Percentiles rank a stretch among this genome's conserved stretches.
phyloP scores from a whole-genome alignment of 1,140 invertebrate genomes.

The Zaprionus tsacasi region DNA sequence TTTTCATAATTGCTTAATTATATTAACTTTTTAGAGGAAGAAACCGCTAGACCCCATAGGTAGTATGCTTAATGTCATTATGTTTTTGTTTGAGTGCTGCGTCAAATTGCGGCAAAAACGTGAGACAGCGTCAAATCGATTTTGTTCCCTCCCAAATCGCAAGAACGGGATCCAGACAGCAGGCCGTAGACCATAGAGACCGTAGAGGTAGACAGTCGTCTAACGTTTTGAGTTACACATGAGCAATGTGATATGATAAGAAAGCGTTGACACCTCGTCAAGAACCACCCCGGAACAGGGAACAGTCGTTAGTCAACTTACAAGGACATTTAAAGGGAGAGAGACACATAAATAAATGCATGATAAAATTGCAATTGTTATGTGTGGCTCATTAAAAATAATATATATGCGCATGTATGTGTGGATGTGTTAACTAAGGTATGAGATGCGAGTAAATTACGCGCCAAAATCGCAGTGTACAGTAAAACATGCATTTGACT shows the following conservation, averaged over 20 bases:
- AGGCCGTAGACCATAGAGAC: slow-evolving; percentile 20
- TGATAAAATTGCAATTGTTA: neutral
- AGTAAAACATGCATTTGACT: slow-evolving; percentile 24
- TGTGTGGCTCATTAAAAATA: neutral
- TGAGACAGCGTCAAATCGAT: slow-evolving; percentile 61
- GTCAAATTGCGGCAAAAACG: slow-evolving; percentile 8
- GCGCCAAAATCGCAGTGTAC: slow-evolving; percentile 42
- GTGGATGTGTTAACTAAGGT: slow-evolving; percentile 12
- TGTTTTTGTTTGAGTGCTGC: neutral
- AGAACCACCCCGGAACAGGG: slow-evolving; percentile 40
- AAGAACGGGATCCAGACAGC: slow-evolving; percentile 30
- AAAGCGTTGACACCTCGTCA: slow-evolving; percentile 40
- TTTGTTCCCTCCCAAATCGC: slow-evolving; percentile 60
- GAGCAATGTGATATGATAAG: slow-evolving; percentile 50
- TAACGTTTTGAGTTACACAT: slow-evolving; percentile 61
- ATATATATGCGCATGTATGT: neutral
- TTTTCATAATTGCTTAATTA: slow-evolving; percentile 2
- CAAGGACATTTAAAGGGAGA: slow-evolving; percentile 22
- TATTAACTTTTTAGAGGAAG: neutral
- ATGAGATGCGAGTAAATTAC: slow-evolving; percentile 10
- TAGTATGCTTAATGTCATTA: neutral
- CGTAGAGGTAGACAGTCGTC: slow-evolving; percentile 26
- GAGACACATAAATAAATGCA: neutral
- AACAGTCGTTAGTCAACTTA: neutral
- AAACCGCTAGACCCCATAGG: neutral